phyloP scores from a whole-genome alignment of 2,113 vertebrate genomes.

The Chinchilla lanigera region DNA sequence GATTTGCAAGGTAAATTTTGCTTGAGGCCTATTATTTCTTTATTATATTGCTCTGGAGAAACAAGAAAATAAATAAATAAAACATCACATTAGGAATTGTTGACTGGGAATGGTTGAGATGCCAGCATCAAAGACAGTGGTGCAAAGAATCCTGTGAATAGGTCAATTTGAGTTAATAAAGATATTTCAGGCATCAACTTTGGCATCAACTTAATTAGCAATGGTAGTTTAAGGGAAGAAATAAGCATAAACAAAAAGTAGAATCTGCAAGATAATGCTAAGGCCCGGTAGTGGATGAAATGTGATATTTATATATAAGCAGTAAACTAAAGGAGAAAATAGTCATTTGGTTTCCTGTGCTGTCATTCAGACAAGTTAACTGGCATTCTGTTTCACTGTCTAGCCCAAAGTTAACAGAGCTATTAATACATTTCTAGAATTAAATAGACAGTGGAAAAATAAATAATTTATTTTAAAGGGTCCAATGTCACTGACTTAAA shows the following conservation, averaged over 20 bases:
- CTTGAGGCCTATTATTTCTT: slow-evolving; percentile 40
- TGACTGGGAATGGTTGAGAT: slow-evolving; percentile 25
- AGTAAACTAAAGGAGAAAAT: slow-evolving; percentile 23
- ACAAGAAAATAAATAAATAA: background rate
- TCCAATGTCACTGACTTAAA: slow-evolving; percentile 26
- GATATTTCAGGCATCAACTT: slow-evolving; percentile 24
- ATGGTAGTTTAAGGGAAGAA: background rate
- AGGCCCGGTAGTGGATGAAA: background rate
- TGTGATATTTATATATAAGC: slow-evolving; percentile 23
- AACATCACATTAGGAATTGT: background rate
- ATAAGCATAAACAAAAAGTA: slow-evolving; percentile 28
- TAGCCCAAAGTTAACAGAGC: slow-evolving; percentile 46
- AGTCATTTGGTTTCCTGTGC: background rate
- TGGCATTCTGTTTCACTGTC: slow-evolving; percentile 53
- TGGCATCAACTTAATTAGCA: slow-evolving; percentile 16
- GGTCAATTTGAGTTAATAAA: slow-evolving; percentile 59
- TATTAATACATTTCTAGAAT: slow-evolving; percentile 41
- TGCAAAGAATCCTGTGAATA: slow-evolving; percentile 1
- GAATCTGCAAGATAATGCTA: slow-evolving; percentile 42
- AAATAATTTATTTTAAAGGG: slow-evolving; percentile 23
- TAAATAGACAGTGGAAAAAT: slow-evolving; percentile 45
- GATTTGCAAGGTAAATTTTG: slow-evolving; percentile 94
- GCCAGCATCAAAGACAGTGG: slow-evolving; percentile 11
- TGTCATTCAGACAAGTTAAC: slow-evolving; percentile 37
- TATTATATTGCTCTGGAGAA: slow-evolving; percentile 39